Base-by-base conservation (phyloP, 1,140 invertebrate species). In the Linepithema humile region DNA sequence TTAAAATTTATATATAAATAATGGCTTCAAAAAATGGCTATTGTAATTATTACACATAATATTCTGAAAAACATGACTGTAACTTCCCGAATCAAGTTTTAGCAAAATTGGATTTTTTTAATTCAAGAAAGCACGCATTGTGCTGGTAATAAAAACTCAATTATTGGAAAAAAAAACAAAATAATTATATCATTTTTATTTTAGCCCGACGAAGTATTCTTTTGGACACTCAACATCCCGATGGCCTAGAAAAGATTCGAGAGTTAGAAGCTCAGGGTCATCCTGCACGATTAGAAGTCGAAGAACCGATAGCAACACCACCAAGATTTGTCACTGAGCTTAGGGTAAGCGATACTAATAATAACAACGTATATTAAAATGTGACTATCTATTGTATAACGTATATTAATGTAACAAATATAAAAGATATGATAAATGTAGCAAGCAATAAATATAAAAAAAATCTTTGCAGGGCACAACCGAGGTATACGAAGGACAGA, bases 211-310 rank as follows among this genome's bases (percentile, higher is more conserved):
- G 96, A 82, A 97, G 96, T 88, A 98, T 99, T 92, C 96, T 98
- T 78, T 92, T 98, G 73, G 98, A 99, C 88, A 98, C 98, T 32
- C 98, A 99, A 92, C 98, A 99, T 96, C 98, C 98, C 3, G 97
- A 98, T 94, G 98, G 98, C 35, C 95, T 98, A 85, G 97, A 98
- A 92, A 98, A 98, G 93, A 99, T 99, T 72, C 96, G 97, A 87
- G 97, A 97, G 92, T 94, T 99, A 17, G 98, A 99, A 95, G 96
- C 97, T 57, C 97, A 98, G 95, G 97, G 97, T 6, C 96, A 96
- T 90, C 96, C 96, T 85, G 95, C 97, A 5, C 96, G 97, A 86
- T 95, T 97, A 20, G 97, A 98, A 95, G 95, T 98, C 0, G 97
- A 97, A 92, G 97, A 98, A 92, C 96, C 96, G 23, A 96, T 96